These are phyloP conservation scores for Silurus aristotelis DNA, from an alignment of 2,797 vertebrate species.

Conservation along the genomic window DNA sequence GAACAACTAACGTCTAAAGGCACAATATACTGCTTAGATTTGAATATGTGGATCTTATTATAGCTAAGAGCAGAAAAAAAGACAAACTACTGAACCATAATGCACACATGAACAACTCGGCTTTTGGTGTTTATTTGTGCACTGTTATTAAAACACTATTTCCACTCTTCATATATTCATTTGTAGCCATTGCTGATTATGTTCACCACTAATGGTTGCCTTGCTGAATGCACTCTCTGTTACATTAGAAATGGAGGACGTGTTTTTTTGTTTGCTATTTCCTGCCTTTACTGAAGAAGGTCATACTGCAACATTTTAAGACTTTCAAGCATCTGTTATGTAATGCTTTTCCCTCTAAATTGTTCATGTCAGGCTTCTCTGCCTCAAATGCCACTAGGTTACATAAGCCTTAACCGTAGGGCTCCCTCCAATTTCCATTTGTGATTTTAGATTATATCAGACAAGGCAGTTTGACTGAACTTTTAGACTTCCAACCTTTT, in stretches of 20 bases:
- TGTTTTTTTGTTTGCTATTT: constrained; percentile 9
- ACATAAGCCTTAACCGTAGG: constrained; percentile 6
- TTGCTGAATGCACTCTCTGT: constrained; percentile 12
- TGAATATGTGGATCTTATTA: constrained; percentile 33
- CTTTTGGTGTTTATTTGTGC: background rate
- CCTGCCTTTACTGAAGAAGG: background rate
- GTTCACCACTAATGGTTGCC: constrained; percentile 14
- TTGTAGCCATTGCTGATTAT: background rate
- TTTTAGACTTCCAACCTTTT: constrained; percentile 15
- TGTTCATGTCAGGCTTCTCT: constrained; percentile 25
- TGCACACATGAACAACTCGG: constrained; percentile 3
- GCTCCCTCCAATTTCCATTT: constrained; percentile 16
- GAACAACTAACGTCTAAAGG: constrained; percentile 19
- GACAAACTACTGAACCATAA: constrained; percentile 26
- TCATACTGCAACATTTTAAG: background rate
- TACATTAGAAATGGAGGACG: background rate
- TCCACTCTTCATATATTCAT: background rate
- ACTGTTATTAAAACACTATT: constrained; percentile 30
- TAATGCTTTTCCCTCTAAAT: constrained; percentile 21
- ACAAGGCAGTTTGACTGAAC: background rate
- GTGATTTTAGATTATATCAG: constrained; percentile 8
- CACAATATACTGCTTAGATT: constrained; percentile 21
- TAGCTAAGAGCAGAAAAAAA: constrained; percentile 17
- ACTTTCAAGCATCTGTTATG: constrained; percentile 12
- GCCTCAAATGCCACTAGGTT: constrained; percentile 20